Percentiles rank a stretch among this genome's conserved stretches.
phyloP scores from a whole-genome alignment of 2,113 vertebrate species.

The Prionailurus bengalensis region DNA sequence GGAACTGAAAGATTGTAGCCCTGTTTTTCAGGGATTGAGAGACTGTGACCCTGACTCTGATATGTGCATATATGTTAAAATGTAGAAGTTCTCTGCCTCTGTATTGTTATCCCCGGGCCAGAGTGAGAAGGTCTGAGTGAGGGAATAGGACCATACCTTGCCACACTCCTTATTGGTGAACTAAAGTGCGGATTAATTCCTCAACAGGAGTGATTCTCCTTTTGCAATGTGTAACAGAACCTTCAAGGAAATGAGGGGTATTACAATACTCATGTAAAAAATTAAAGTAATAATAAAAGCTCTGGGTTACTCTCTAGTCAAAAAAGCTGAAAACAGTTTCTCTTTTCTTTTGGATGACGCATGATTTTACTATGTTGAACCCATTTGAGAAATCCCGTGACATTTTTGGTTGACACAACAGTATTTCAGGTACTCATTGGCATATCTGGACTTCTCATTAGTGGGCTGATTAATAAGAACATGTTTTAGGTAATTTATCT shows the following conservation, averaged over 20 bases:
- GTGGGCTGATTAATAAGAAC: background rate
- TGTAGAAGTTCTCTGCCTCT: background rate
- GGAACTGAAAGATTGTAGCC: background rate
- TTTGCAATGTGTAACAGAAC: background rate
- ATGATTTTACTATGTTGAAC: background rate
- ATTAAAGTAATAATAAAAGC: background rate
- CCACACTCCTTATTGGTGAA: background rate
- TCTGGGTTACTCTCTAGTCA: background rate
- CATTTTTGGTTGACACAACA: background rate
- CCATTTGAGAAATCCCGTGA: background rate
- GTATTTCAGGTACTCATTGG: background rate
- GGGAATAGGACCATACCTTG: no score
- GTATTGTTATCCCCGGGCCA: background rate
- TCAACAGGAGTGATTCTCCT: background rate
- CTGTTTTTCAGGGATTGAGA: background rate
- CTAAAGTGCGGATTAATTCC: background rate
- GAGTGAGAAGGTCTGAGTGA: background rate
- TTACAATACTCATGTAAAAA: background rate
- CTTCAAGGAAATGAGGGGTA: background rate
- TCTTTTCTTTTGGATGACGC: background rate
- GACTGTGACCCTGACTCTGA: background rate
- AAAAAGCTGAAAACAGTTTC: background rate
- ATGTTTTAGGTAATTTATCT: background rate
- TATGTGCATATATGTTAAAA: background rate
- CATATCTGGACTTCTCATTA: background rate